A percentile compares a stretch with the other conserved stretches of the same genome.
phyloP scores from a whole-genome alignment of 2,113 vertebrate genomes.

The Myiagra hebetior region DNA sequence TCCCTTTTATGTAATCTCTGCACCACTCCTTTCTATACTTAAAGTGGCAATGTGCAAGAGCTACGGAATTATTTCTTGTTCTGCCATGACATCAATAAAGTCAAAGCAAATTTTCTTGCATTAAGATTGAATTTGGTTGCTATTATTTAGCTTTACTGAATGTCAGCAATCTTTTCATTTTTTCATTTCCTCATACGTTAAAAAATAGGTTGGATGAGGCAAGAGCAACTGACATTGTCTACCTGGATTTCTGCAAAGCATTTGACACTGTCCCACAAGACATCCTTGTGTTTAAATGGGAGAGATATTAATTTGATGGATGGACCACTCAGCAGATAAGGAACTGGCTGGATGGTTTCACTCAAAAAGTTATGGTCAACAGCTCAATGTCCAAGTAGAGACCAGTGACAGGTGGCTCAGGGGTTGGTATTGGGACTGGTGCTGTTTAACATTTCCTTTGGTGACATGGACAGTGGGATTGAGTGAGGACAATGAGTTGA shows the following conservation, averaged over 20 bases:
- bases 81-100: background rate
- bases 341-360: background rate
- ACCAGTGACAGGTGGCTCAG: too few relatives aligned
- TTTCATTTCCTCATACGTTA: background rate
- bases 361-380: background rate
- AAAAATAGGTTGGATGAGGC: background rate
- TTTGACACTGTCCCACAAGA: background rate
- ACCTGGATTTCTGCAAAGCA: background rate
- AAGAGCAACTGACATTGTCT: fast-evolving
- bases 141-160: background rate
- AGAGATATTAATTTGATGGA: background rate
- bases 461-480: background rate
- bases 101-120: background rate
- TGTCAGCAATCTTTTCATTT: background rate
- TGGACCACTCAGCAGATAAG: background rate
- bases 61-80: background rate
- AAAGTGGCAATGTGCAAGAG: background rate
- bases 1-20: background rate
- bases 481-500: background rate
- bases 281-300: background rate
- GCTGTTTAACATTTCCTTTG: background rate
- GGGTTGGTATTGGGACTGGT: fast-evolving
- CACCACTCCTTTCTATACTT: background rate
- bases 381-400: background rate
- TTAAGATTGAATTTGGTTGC: background rate